These are phyloP conservation scores for Protodeltote pygarga DNA, from an alignment of 2,888 invertebrate genomes.

Conservation along the genomic window DNA sequence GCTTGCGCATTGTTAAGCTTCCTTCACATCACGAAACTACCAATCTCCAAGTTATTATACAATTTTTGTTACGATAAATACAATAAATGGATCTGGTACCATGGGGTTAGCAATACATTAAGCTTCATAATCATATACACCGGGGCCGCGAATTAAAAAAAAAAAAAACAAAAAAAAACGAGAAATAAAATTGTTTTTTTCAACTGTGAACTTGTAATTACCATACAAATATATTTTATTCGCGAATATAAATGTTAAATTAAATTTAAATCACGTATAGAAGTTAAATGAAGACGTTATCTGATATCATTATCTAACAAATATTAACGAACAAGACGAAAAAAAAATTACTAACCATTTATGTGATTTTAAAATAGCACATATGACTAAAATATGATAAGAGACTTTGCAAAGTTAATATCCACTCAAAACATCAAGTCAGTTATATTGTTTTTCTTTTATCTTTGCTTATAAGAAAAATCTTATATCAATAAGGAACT, in stretches of 20 bases:
- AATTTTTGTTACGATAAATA: slow-evolving; percentile 14
- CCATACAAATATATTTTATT: slow-evolving; percentile 2
- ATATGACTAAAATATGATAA: slow-evolving; percentile 21
- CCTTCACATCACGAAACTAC: slow-evolving; percentile 39
- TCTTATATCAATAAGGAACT: slow-evolving; percentile 9
- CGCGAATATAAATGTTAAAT: slow-evolving; percentile 1
- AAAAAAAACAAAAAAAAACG: too few relatives aligned
- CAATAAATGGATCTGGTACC: slow-evolving; percentile 6
- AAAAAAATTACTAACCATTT: slow-evolving; percentile 11
- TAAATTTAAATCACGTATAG: slow-evolving; percentile 17
- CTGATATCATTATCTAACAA: slow-evolving; percentile 23
- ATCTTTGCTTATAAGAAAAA: slow-evolving; percentile 15
- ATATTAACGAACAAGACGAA: slow-evolving; percentile 3
- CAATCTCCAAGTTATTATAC: slow-evolving; percentile 4
- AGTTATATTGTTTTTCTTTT: slow-evolving; percentile 26
- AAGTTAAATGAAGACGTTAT: slow-evolving; percentile 15
- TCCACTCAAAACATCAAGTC: slow-evolving; percentile 14
- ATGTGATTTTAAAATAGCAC: slow-evolving; percentile 33
- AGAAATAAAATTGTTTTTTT: too few relatives aligned
- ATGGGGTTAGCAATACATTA: slow-evolving; percentile 5
- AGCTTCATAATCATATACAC: background rate
- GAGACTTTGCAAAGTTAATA: slow-evolving; percentile 18
- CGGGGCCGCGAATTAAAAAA: too few relatives aligned
- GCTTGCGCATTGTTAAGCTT: slow-evolving; percentile 48
- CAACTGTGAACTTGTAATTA: too few relatives aligned